Evolutionary conservation across 2,888 invertebrate species (phyloP), one percentile per base, ranked within the genome.

Genomic region (Zygothrica quintamaculata): DNA sequence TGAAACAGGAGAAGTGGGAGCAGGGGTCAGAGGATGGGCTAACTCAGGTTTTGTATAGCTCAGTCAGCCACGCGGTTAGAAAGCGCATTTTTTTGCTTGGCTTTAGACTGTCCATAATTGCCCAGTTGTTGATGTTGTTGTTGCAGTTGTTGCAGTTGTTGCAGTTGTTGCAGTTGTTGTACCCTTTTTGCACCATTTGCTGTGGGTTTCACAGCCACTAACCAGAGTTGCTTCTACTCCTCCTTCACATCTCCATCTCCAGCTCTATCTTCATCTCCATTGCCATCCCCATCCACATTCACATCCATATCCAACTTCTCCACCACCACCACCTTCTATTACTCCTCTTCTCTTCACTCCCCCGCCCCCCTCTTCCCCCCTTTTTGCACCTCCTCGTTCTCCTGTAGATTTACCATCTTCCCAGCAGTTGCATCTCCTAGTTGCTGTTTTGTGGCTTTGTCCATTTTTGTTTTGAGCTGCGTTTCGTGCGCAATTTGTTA

Each of bases 401-500:
- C n/a, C n/a, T n/a, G n/a, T n/a, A n/a, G n/a, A n/a, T n/a, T n/a
- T n/a, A n/a, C 37, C 13, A 37, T 26, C 26, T 9, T 8, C 36
- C 6, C 29, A n/a, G 8, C 9, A 16, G 29, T 11, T 50, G 42
- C 51, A 39, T 40, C 57, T 57, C 12, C 47, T 44, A 46, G 51
- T 57, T 47, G 44, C 46, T 13, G 40, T 62, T 62, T 77, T 84
- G 71, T 67, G 69, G 71, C 68, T 77, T 77, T 84, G 65, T 61
- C 59, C 75, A 77, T 77, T 77, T 84, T 65, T 22, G 64, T 57
- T 66, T 68, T 65, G 48, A 53, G 53, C 60, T 84, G 81, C 79
- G 74, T 80, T 82, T 79, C 80, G 80, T 84, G 85, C 68, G 70
- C 85, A 82, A 84, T 84, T 84, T 84, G 80, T 80, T 82, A 85